Evolutionary conservation across 2,797 vertebrate genomes (phyloP), one percentile per base, ranked within the genome.

Genomic region (Phalloptychus januarius): DNA sequence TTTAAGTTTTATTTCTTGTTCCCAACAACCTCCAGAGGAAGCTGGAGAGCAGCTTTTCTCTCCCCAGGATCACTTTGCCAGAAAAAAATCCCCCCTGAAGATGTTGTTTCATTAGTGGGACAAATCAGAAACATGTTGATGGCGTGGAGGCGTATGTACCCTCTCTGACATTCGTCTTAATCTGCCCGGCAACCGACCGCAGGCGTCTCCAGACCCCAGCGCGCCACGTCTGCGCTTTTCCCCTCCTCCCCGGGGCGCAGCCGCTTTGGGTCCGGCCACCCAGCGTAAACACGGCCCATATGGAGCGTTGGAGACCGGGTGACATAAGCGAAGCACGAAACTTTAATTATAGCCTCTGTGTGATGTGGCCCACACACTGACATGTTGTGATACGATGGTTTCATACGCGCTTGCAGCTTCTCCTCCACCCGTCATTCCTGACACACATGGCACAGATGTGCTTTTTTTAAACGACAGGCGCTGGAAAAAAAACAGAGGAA

Each of bases 301-400:
- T 92, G 92, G 87, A 92, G 92, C 82, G 80, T 78, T 89, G 89
- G 92, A 86, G 86, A 52, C 88, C 72, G 82, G 83, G 81, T 89
- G 93, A 94, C 93, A 91, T 82, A 87, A 94, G 93, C 87, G 92
- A 85, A 81, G 91, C 92, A 88, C 89, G 72, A 92, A 91, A 81
- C 87, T 92, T 92, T 88, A 92, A 94, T 93, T 93, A 92, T 89
- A 92, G 90, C 76, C 82, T 84, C 28, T 13, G 83, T 94, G 88
- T 94, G 91, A 93, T 93, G 92, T 92, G 91, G 93, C 89, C 92
- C 88, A 91, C 89, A 87, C 91, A 82, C 92, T 90, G 92, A 92
- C 91, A 93, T 91, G 92, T 92, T 91, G 90, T 90, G 92, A 93
- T 91, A 87, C 82, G 87, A 91, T 81, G 89, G 91, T 90, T 88